phyloP scores from a whole-genome alignment of 2,797 vertebrate genomes.

The Coranthus polyacanthus region DNA sequence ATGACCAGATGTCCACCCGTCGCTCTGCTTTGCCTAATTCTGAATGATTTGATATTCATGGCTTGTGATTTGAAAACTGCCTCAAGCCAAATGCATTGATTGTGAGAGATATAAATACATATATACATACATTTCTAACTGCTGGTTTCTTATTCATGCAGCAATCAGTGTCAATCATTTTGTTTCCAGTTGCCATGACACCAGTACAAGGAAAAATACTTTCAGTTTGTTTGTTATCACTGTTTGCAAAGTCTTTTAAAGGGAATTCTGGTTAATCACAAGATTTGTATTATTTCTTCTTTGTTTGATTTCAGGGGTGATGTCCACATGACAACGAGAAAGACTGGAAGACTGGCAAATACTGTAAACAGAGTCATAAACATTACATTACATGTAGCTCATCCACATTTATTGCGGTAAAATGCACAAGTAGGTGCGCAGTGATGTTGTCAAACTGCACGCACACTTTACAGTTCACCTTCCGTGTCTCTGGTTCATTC shows the following conservation, averaged over 20 bases:
- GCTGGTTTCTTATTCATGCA: constrained; percentile 45
- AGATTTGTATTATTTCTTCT: background rate
- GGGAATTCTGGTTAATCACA: background rate
- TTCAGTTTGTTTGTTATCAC: too few relatives aligned
- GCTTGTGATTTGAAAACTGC: constrained; percentile 70
- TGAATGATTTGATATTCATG: constrained; percentile 76
- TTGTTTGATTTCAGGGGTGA: too few relatives aligned
- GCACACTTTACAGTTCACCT: too few relatives aligned
- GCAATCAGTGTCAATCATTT: constrained; percentile 67
- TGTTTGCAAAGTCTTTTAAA: too few relatives aligned
- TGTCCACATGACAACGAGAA: too few relatives aligned
- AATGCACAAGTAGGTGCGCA: background rate
- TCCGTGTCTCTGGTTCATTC: too few relatives aligned
- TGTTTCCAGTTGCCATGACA: constrained; percentile 37
- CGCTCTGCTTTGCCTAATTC: constrained; percentile 61
- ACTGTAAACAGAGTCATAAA: too few relatives aligned
- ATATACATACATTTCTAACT: constrained; percentile 44
- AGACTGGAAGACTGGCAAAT: too few relatives aligned
- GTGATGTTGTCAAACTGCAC: too few relatives aligned
- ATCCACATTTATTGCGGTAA: background rate
- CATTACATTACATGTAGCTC: too few relatives aligned
- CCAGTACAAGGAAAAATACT: background rate
- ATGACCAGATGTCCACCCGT: constrained; percentile 74
- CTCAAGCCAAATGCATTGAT: constrained; percentile 64
- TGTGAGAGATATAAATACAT: constrained; percentile 54